These are phyloP conservation scores for Tretioscincus oriximinensis DNA, from an alignment of 2,113 vertebrate genomes.

Conservation along the genomic window DNA sequence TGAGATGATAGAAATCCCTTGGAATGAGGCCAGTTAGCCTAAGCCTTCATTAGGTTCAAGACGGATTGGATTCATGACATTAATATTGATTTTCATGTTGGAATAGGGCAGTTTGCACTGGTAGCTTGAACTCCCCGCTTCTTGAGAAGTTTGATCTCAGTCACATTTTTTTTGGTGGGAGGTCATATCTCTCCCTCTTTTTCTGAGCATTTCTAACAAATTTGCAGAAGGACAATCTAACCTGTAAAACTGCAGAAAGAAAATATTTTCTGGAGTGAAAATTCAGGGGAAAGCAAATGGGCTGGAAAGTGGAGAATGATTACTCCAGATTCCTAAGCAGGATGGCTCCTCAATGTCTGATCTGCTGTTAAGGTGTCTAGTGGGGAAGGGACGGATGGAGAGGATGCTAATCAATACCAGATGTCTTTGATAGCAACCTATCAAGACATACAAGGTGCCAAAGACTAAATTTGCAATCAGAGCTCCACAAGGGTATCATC, in stretches of 20 bases:
- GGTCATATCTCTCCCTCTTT: neutral
- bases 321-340: conserved; percentile 75
- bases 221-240: neutral
- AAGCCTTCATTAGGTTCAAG: neutral
- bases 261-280: neutral
- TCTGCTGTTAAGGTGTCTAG: conserved; percentile 84
- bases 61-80: too few relatives aligned
- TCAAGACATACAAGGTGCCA: conserved; percentile 75
- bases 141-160: neutral
- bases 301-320: conserved; percentile 68
- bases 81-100: neutral
- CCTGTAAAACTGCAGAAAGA: neutral
- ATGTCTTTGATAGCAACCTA: conserved; percentile 83
- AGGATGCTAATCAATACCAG: conserved; percentile 85
- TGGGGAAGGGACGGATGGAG: conserved; percentile 66
- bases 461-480: conserved; percentile 82
- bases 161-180: neutral
- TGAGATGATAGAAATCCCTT: neutral
- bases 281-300: conserved; percentile 53
- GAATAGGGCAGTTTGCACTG: too few relatives aligned
- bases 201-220: neutral
- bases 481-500: conserved; percentile 71
- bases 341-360: conserved; percentile 85
- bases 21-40: neutral
- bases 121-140: neutral